phyloP scores from a whole-genome alignment of 37 sponge, comb jelly and placozoan species.

The Bolinopsis microptera region DNA sequence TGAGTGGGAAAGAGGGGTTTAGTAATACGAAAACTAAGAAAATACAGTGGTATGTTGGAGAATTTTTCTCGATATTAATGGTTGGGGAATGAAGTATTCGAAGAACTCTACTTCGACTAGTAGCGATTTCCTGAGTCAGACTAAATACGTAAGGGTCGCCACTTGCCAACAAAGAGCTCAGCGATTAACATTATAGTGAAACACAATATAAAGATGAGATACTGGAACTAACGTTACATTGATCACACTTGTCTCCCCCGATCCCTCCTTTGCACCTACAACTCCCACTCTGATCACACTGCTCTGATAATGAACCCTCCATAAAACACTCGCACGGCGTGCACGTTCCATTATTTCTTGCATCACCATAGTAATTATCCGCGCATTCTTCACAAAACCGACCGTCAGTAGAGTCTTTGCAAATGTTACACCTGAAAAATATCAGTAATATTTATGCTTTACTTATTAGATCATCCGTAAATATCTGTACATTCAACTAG shows the following conservation, averaged over 20 bases:
- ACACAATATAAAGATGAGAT: neutral
- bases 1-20: neutral
- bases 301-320: neutral
- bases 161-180: too few species aligned
- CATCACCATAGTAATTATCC: conserved; percentile 13
- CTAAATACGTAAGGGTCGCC: too few species aligned
- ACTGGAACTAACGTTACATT: neutral
- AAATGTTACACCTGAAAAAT: conserved; percentile 5
- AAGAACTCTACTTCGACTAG: too few species aligned
- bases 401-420: neutral
- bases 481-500: too few species aligned
- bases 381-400: conserved; percentile 1
- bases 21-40: too few species aligned
- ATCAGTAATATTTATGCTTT: too few species aligned
- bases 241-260: conserved; percentile 29
- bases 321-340: neutral
- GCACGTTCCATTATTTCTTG: neutral
- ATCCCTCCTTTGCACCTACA: neutral
- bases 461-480: too few species aligned
- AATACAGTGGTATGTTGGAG: too few species aligned
- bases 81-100: too few species aligned
- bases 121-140: too few species aligned
- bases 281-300: neutral
- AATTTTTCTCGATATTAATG: too few species aligned
- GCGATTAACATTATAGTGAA: too few species aligned